These are phyloP conservation scores for Alviniconcha marisindica DNA, from an alignment of 1,140 invertebrate genomes.

Conservation along the genomic window DNA sequence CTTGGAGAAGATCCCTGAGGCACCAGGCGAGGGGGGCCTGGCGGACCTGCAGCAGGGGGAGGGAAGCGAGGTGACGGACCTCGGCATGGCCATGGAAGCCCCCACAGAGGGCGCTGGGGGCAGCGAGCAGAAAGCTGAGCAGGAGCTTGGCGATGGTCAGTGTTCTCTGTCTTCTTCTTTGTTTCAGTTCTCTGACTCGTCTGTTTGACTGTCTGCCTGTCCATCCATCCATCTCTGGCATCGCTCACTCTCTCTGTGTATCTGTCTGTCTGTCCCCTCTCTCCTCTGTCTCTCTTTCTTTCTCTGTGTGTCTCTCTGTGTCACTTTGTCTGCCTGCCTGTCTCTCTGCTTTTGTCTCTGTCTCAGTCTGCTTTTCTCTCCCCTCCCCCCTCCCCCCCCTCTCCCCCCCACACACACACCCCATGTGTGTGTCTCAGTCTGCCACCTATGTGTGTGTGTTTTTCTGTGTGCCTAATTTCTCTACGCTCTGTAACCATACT, in stretches of 20 bases:
- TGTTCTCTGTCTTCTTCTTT: not conserved
- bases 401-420: no score
- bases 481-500: no score
- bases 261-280: not conserved
- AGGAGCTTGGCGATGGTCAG: slow-evolving; percentile 33
- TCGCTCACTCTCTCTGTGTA: not conserved
- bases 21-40: slow-evolving; percentile 11
- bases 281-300: not conserved
- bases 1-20: slow-evolving; percentile 42
- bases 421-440: no score
- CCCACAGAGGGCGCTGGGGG: slow-evolving; percentile 39
- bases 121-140: slow-evolving; percentile 35
- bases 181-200: not conserved
- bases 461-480: no score
- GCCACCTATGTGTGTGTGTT: no score
- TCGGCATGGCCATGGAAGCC: slow-evolving; percentile 32
- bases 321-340: not conserved
- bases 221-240: no score
- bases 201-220: no score
- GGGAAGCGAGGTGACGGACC: slow-evolving; percentile 34
- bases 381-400: no score
- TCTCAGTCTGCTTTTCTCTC: not conserved
- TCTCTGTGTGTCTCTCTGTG: not conserved
- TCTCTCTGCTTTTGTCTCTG: not conserved
- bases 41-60: slow-evolving; percentile 15